Base-by-base conservation (phyloP, 2,797 vertebrate genomes). In the Bufotes viridis region DNA sequence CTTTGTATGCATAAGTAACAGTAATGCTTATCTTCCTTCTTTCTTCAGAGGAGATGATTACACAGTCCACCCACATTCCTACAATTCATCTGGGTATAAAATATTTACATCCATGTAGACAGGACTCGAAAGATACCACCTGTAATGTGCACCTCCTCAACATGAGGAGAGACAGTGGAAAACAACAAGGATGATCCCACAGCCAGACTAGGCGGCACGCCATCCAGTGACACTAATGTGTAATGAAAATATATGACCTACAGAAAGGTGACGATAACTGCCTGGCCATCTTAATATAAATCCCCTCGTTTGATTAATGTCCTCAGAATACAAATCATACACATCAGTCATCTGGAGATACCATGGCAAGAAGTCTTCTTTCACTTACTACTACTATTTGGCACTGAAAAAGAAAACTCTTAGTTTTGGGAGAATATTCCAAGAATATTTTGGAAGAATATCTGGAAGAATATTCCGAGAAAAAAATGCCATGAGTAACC, bases 241-340 rank as follows among this genome's bases (percentile, higher is more conserved):
- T 89, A 89, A 89, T 89, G 87, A 85, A 89, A 89, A 89, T 89
- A 89, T 81, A 89, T 81, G 80, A 86, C 76, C 69, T 82, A 69
- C 49, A 82, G 51, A 86, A 78, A 85, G 87, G 83, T 85, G 83
- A 86, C 78, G 63, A 89, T 86, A 86, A 89, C 87, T 89, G 83
- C 83, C 78, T 34, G 57, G 76, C 76, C 78, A 78, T 88, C 72
- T 51, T 79, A 20, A 69, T 79, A 89, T 82, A 26, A 34, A 86
- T 86, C 82, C 88, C 61, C 70, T 86, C 60, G 82, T 89, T 81
- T 89, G 84, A 89, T 24, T 86, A 89, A 86, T 89, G 69, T 51
- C 26, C 74, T 69, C 20, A 51, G 88, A 86, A 89, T 86, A 89
- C 88, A 86, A 82, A 89, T 81, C 65, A 82, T 24, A 85, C 20